Evolutionary conservation across 1,140 invertebrate species (phyloP), one percentile per base, ranked within the genome.

Genomic region (Ditylenchus dipsaci): DNA sequence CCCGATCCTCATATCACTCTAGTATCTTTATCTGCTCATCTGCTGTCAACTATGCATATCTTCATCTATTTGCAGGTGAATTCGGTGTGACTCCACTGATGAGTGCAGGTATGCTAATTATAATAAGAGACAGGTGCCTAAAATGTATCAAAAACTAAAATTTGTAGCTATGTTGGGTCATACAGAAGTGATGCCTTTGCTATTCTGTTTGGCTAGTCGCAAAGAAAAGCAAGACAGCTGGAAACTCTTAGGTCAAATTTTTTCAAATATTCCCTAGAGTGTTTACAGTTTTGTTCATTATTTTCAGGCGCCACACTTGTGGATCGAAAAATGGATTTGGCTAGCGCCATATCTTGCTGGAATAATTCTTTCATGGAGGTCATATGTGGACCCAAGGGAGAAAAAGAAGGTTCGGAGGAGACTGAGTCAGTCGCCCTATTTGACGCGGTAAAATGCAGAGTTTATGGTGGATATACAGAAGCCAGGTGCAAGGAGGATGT

Each of bases 11-110:
- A n/a, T n/a, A n/a, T n/a, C n/a, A n/a, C n/a, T n/a, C n/a, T n/a
- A n/a, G n/a, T n/a, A n/a, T n/a, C n/a, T n/a, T n/a, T n/a, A n/a
- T n/a, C n/a, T n/a, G n/a, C n/a, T n/a, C n/a, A n/a, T n/a, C n/a
- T n/a, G n/a, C n/a, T n/a, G n/a, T n/a, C n/a, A n/a, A n/a, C n/a
- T n/a, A n/a, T n/a, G n/a, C n/a, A n/a, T n/a, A n/a, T 5, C 11
- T 38, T 5, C 11, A 38, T 38, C 11, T 38, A 38, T 38, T 38
- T 38, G 33, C 33, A 38, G 33, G 90, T 75, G 94, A 97, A 83
- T 90, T 93, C 88, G 93, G 92, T 72, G 91, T 91, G 21, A 97
- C 94, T 93, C 92, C 92, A 1, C 87, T 93, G 1, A 86, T 97
- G 43, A 94, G 47, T 30, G 60, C 73, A 9, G 72, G 61, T 7